Evolutionary conservation across 2,888 invertebrate genomes (phyloP).

Genomic region (Pachydiplax longipennis): DNA sequence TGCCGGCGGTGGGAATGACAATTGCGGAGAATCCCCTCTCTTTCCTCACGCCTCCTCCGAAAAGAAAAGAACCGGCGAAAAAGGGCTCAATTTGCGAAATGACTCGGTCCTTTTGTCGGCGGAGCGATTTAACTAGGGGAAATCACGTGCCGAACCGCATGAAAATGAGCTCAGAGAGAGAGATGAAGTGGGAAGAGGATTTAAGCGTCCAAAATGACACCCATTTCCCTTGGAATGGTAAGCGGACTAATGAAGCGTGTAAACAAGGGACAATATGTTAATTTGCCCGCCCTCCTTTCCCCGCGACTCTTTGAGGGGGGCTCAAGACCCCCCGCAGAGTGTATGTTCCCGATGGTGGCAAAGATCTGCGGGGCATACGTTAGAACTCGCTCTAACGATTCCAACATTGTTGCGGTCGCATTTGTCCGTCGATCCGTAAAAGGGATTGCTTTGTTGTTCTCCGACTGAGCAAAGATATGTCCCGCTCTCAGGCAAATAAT

Average conservation of each 20-base stretch:
- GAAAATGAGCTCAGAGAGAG: conserved; percentile 3
- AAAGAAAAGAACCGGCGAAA: neutral
- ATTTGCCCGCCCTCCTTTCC: neutral
- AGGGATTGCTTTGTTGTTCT: too few relatives aligned
- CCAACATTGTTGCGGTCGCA: neutral
- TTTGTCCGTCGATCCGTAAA: neutral
- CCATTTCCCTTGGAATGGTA: neutral
- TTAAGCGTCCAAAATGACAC: conserved; percentile 8
- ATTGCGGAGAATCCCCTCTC: neutral
- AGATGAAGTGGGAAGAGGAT: neutral
- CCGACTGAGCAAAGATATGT: too few relatives aligned
- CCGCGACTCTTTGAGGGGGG: too few relatives aligned
- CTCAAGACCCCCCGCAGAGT: neutral
- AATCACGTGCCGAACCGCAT: conserved; percentile 7
- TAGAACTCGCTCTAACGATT: neutral
- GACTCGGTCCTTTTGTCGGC: neutral
- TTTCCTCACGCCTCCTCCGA: neutral
- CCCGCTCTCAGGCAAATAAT: too few relatives aligned
- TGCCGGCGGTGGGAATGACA: neutral
- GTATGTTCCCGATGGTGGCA: neutral
- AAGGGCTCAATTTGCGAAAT: neutral
- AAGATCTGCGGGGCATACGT: neutral
- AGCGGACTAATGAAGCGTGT: conserved; percentile 16
- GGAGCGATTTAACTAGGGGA: neutral
- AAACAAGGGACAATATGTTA: conserved; percentile 35